Percentiles rank a stretch among this genome's conserved stretches.
Evolutionary conservation across 1,140 invertebrate species (phyloP).

Genomic region (Ladona fulva): DNA sequence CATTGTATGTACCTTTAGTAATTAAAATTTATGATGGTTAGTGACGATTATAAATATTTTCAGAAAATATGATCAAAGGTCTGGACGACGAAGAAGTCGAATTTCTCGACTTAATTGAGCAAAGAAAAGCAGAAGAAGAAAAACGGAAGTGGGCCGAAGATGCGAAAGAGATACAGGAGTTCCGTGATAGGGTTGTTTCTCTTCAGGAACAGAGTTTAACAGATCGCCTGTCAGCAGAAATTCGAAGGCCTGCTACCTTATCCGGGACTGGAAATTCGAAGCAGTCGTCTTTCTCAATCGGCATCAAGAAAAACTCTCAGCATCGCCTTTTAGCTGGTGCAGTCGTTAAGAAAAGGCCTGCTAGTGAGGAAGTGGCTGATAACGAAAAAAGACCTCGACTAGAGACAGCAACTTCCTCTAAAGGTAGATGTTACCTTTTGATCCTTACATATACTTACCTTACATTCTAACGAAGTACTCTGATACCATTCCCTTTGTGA

Average conservation of each 20-base stretch:
- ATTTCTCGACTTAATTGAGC: conserved; percentile 82
- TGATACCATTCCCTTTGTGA: too few relatives aligned
- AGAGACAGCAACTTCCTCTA: neutral
- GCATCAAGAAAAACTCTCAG: conserved; percentile 30
- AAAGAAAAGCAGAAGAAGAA: conserved; percentile 73
- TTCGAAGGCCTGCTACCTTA: conserved; percentile 34
- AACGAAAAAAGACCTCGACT: neutral
- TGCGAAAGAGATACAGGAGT: conserved; percentile 69
- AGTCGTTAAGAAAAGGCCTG: conserved; percentile 42
- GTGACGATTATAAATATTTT: conserved; percentile 27
- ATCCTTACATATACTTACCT: too few relatives aligned
- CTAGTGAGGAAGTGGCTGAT: conserved; percentile 12
- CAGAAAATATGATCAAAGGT: conserved; percentile 90
- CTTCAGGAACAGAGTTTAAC: conserved; percentile 65
- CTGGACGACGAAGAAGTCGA: conserved; percentile 91
- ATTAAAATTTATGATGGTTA: conserved; percentile 15
- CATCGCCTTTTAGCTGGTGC: conserved; percentile 48
- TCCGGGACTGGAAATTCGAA: conserved; percentile 33
- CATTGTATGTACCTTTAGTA: neutral
- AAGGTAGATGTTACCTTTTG: too few relatives aligned
- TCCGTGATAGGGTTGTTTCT: conserved; percentile 65
- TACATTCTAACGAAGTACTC: too few relatives aligned
- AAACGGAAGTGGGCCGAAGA: conserved; percentile 71
- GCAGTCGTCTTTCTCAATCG: neutral
- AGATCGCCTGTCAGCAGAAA: conserved; percentile 49